Percentiles rank a stretch among this genome's conserved stretches.
These are phyloP conservation scores for Eugnorisma glareosa DNA, from an alignment of 2,888 invertebrate genomes.

Conservation along the genomic window DNA sequence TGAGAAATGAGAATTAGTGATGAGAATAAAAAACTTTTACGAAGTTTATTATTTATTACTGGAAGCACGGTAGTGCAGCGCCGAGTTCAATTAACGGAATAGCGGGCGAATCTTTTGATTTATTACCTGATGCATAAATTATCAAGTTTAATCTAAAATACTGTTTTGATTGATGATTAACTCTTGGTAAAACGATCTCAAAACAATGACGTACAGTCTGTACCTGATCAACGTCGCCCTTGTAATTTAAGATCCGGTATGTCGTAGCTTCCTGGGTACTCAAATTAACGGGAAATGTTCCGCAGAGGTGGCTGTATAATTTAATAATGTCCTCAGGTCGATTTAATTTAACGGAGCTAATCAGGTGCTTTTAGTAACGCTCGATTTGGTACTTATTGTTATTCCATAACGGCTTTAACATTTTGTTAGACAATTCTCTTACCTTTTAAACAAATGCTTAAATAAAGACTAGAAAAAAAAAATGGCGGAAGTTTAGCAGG, in stretches of 20 bases:
- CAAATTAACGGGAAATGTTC: constrained; percentile 14
- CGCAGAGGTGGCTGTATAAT: constrained; percentile 23
- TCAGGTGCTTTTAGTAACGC: constrained; percentile 21
- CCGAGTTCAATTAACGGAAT: constrained; percentile 11
- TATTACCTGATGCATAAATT: background rate
- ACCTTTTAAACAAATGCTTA: background rate
- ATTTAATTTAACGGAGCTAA: constrained; percentile 23
- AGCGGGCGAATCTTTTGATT: background rate
- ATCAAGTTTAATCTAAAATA: background rate
- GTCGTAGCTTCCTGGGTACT: background rate
- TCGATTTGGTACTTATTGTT: constrained; percentile 33
- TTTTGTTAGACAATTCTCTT: background rate
- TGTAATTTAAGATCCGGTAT: background rate
- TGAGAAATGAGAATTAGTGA: constrained; percentile 18
- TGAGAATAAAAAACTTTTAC: background rate
- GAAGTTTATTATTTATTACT: constrained; percentile 14
- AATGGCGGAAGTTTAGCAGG: background rate
- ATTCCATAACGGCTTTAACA: background rate
- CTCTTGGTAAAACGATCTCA: background rate
- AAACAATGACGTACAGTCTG: background rate
- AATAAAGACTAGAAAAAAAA: background rate
- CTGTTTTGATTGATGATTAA: background rate
- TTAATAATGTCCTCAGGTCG: constrained; percentile 25
- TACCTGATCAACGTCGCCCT: background rate
- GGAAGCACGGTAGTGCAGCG: background rate